Percentiles rank a stretch among this genome's conserved stretches.
Evolutionary conservation across 1,140 invertebrate species (phyloP).

Genomic region (Cydia fagiglandana): DNA sequence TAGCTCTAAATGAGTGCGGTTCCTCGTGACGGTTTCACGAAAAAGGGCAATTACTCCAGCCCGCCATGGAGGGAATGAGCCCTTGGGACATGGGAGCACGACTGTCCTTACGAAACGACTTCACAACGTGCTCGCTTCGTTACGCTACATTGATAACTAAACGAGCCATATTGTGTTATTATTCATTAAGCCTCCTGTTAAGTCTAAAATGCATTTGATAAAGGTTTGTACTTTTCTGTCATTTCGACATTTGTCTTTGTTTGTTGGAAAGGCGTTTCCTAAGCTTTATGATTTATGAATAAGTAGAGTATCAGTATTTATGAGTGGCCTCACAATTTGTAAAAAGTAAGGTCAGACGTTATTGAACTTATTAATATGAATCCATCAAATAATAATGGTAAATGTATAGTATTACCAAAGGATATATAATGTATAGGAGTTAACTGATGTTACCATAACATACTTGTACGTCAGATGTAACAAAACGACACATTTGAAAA

Average conservation of each 20-base stretch:
- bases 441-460: too few species aligned
- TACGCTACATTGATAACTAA: constrained; percentile 33
- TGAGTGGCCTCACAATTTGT: not conserved
- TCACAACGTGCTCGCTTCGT: constrained; percentile 32
- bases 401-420: too few species aligned
- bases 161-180: constrained; percentile 25
- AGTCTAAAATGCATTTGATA: too few species aligned
- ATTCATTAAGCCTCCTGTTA: not conserved
- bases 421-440: too few species aligned
- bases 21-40: constrained; percentile 28
- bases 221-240: too few species aligned
- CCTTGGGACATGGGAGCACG: constrained; percentile 44
- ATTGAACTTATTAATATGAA: not conserved
- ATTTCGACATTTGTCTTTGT: too few species aligned
- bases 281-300: not conserved
- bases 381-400: not conserved
- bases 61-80: constrained; percentile 38
- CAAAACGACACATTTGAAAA: too few species aligned
- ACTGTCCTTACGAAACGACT: constrained; percentile 34
- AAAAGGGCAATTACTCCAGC: constrained; percentile 48
- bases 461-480: too few species aligned
- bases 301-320: not conserved
- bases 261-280: not conserved
- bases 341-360: not conserved
- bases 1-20: constrained; percentile 35